Base-by-base conservation (phyloP, 2,113 vertebrate species). In the Heliornis fulica region DNA sequence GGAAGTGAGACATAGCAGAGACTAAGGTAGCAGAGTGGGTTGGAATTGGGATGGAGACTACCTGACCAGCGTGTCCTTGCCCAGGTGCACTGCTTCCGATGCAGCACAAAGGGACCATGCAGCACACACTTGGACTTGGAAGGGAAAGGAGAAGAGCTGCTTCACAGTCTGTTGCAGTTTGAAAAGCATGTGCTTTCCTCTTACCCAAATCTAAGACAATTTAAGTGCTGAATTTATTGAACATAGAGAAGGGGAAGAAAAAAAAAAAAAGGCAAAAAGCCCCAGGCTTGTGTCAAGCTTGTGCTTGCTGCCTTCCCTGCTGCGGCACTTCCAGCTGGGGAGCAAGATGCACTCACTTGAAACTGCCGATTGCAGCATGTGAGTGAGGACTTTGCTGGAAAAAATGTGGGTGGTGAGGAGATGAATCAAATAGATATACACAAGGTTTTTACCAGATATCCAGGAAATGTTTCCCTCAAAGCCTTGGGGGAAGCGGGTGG, bases 51-150 rank as follows among this genome's bases (percentile, higher is more conserved):
- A 46, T 45, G 38, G 51, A 28, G 45, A 28, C 40, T 70, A 25
- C 10, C n/a, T 51, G 53, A 64, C 5, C 3, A 2, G 7, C 3
- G 8, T 22, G 5, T 45, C 43, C 59, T 74, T 45, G 38, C 31
- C 46, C 13, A n/a, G 64, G 7, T 1, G 5, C 1, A 0, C 72
- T 11, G 21, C 66, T 79, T 45, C 21, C 2, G 2, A 17, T 32
- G 45, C 23, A 41, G 63, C 13, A 34, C 0, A 0, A 53, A 41
- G 81, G 26, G 14, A 28, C 65, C 38, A 28, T 54, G 75, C 78
- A 48, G 60, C 31, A 5, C 0, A 1, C 28, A 10, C 15, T 83
- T 7, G 2, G 31, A 10, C 15, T 83, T 7, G 2, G 40, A 72
- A 90, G 36, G 36, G 13, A 40, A 83, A 15, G 20, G 32, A 61